Conservation (phyloP, 53 echinoderm and acorn worm genomes). For the Mesocentrotus franciscanus region DNA sequence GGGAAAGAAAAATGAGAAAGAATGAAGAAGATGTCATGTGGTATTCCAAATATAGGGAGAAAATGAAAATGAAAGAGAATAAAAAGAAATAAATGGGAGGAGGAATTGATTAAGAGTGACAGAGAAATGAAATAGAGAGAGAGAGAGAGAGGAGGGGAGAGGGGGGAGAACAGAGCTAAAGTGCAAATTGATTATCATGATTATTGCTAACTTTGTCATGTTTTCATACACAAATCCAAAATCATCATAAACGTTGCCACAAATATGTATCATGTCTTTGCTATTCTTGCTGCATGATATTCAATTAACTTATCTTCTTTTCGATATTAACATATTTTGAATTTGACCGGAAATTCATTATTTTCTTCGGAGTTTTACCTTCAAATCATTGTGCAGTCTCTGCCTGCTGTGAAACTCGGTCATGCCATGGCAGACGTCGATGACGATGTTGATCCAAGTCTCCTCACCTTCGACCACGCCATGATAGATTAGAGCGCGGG, state of each 20-base stretch:
- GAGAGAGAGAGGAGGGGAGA: neutral
- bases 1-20: neutral
- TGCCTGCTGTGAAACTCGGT: neutral
- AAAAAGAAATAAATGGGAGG: neutral
- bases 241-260: too few relatives aligned
- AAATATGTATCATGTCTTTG: too few relatives aligned
- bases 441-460: conserved; percentile 33
- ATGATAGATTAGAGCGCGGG: neutral
- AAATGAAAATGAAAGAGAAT: neutral
- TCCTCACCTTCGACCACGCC: conserved; percentile 23
- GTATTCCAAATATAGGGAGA: too few relatives aligned
- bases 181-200: too few relatives aligned
- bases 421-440: conserved; percentile 19
- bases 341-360: too few relatives aligned
- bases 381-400: conserved; percentile 27
- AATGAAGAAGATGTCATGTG: neutral
- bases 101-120: neutral
- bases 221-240: too few relatives aligned
- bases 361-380: neutral
- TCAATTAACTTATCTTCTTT: too few relatives aligned
- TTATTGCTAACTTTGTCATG: too few relatives aligned
- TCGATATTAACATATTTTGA: too few relatives aligned
- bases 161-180: too few relatives aligned
- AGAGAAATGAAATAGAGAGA: neutral
- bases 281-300: too few relatives aligned